Percentiles rank a stretch among this genome's conserved stretches.
These are phyloP conservation scores for Phasianus colchicus DNA, from an alignment of 2,113 vertebrate species.

Conservation along the genomic window DNA sequence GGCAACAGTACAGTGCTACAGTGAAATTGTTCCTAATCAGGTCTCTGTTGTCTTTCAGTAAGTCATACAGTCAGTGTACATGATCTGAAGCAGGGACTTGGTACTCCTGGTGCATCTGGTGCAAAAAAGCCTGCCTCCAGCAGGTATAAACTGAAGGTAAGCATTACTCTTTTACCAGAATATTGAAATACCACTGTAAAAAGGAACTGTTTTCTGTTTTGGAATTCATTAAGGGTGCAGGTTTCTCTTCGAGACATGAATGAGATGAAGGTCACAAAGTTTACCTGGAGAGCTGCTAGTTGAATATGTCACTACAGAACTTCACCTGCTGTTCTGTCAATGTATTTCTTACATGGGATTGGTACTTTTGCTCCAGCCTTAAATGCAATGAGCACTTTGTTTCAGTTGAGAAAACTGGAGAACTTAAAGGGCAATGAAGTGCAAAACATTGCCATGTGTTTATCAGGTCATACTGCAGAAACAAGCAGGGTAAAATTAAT, in stretches of 20 bases:
- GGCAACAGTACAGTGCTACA: neutral
- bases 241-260: neutral
- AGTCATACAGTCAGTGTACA: constrained; percentile 85
- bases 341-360: neutral
- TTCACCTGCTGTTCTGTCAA: neutral
- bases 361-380: neutral
- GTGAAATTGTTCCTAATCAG: neutral
- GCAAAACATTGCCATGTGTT: neutral
- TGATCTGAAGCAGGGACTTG: constrained; percentile 85
- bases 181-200: neutral
- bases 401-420: neutral
- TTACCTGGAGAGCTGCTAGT: neutral
- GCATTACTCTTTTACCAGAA: neutral
- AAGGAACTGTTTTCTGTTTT: neutral
- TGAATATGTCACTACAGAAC: neutral
- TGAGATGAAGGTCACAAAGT: neutral
- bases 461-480: neutral
- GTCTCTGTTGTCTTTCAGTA: constrained; percentile 66
- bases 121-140: constrained; percentile 65
- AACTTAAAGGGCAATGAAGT: neutral
- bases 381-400: neutral
- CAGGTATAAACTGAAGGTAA: constrained; percentile 90
- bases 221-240: neutral
- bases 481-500: neutral
- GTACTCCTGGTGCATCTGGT: constrained; percentile 2